phyloP scores from a whole-genome alignment of 2,113 vertebrate species.

The Platysteira castanea region DNA sequence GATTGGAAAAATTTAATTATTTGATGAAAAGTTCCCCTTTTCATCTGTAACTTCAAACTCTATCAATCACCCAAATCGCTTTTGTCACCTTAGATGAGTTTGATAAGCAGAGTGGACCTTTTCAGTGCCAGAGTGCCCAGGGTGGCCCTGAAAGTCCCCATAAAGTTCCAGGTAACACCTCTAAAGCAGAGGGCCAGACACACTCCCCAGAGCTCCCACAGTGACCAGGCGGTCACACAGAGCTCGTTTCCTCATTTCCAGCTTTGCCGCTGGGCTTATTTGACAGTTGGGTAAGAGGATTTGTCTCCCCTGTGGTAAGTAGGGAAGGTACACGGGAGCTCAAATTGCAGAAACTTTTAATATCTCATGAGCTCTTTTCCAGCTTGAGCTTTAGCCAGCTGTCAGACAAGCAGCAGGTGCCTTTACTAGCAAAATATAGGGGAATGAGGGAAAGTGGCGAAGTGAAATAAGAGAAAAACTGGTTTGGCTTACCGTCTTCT shows the following conservation, averaged over 20 bases:
- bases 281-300: background rate
- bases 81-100: background rate
- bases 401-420: background rate
- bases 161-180: background rate
- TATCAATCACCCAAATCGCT: background rate
- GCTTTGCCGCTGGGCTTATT: background rate
- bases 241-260: background rate
- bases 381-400: background rate
- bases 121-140: fast-evolving
- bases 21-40: background rate
- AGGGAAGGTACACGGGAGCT: background rate
- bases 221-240: fast-evolving
- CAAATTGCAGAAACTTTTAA: background rate
- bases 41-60: background rate
- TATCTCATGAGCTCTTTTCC: background rate
- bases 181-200: fast-evolving
- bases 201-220: fast-evolving
- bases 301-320: background rate
- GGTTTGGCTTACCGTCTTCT: fast-evolving
- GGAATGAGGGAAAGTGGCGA: background rate
- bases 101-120: background rate
- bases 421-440: background rate
- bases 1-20: background rate
- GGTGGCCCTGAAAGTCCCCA: background rate
- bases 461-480: background rate